phyloP scores from a whole-genome alignment of 2,888 invertebrate species.

The Molorchus minor region DNA sequence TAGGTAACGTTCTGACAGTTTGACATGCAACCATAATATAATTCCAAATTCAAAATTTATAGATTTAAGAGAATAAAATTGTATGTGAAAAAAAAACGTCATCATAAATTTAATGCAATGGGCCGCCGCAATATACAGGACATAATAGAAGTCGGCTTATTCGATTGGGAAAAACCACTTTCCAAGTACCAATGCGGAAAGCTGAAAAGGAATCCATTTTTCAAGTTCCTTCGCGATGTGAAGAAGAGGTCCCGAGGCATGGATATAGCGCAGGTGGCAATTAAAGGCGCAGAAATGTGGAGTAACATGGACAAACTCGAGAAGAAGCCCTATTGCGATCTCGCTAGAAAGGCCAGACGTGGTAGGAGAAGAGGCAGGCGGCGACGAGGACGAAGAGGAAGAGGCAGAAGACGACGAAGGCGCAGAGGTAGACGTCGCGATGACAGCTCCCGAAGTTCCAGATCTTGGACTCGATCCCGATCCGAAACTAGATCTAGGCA shows the following conservation, averaged over 20 bases:
- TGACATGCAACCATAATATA: no score
- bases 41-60: no score
- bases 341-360: constrained; percentile 31
- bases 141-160: no score
- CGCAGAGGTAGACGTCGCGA: neutral
- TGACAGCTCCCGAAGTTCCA: neutral
- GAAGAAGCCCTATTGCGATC: constrained; percentile 32
- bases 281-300: constrained; percentile 38
- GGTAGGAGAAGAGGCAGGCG: constrained; percentile 12
- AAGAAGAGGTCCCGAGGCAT: constrained; percentile 29
- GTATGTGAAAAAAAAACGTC: no score
- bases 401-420: neutral
- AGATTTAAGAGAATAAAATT: no score
- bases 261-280: constrained; percentile 27
- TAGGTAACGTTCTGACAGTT: no score
- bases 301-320: constrained; percentile 33
- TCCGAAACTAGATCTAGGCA: neutral
- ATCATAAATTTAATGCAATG: no score
- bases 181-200: constrained; percentile 8
- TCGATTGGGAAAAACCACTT: neutral
- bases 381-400: neutral
- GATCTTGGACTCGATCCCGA: neutral
- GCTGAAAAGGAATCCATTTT: constrained; percentile 33
- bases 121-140: neutral
- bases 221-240: constrained; percentile 38